Evolutionary conservation across 2,113 vertebrate genomes (phyloP).

Genomic region (pig (Sus scrofa)): DNA sequence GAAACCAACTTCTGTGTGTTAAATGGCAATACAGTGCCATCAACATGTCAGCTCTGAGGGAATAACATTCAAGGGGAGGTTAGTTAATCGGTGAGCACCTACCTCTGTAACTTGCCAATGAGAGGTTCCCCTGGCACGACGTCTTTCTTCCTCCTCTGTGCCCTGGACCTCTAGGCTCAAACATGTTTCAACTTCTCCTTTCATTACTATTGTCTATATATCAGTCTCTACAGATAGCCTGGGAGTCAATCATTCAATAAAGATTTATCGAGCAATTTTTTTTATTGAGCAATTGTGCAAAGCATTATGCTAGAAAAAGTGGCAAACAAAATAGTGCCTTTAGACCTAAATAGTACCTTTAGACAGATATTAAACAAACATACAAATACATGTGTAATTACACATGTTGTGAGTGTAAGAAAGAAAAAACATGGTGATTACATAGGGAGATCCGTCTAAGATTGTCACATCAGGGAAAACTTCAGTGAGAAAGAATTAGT

Average conservation of each 20-base stretch:
- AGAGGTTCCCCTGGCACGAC: not conserved
- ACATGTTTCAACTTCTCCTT: not conserved
- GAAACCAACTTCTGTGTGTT: not conserved
- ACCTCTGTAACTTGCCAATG: not conserved
- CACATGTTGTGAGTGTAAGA: not conserved
- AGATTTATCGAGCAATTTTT: not conserved
- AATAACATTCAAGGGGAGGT: not conserved
- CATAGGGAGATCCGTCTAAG: not conserved
- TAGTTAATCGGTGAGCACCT: not conserved
- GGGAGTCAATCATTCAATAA: not conserved
- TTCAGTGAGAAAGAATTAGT: not conserved
- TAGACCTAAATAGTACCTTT: not conserved
- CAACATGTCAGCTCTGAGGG: not conserved
- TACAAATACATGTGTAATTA: not conserved
- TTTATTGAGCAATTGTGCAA: not conserved
- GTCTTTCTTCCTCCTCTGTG: not conserved
- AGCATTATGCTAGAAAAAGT: not conserved
- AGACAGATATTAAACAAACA: not conserved
- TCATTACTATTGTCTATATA: not conserved
- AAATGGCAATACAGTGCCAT: not conserved
- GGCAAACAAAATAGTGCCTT: not conserved
- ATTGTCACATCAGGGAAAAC: not conserved
- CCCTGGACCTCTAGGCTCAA: not conserved
- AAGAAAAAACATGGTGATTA: not conserved
- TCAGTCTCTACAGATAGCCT: not conserved